Conservation (phyloP, 1,140 invertebrate species). For the Drosophila suzukii region DNA sequence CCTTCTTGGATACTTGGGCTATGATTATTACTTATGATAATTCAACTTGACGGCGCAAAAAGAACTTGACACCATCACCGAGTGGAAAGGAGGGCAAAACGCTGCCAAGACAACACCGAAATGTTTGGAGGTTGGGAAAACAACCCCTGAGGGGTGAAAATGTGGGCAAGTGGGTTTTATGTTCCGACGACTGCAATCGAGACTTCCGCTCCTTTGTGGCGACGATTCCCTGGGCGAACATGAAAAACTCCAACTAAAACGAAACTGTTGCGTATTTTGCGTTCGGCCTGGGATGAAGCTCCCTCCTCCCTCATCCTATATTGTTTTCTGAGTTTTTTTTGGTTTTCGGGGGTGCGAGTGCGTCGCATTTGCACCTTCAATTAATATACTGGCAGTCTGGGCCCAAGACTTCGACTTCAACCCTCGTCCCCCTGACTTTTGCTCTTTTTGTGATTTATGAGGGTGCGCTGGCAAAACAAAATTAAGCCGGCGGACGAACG, state of each 20-base stretch:
- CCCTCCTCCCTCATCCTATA: slow-evolving; percentile 37
- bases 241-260: slow-evolving; percentile 62
- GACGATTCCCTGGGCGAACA: slow-evolving; percentile 62
- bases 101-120: slow-evolving; percentile 52
- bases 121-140: slow-evolving; percentile 25
- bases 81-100: slow-evolving; percentile 14
- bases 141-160: slow-evolving; percentile 55
- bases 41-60: slow-evolving; percentile 75
- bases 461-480: slow-evolving; percentile 78
- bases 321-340: slow-evolving; percentile 53
- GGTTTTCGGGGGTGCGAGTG: slow-evolving; percentile 64
- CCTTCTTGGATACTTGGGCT: slow-evolving; percentile 49
- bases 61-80: slow-evolving; percentile 69
- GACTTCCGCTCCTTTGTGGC: slow-evolving; percentile 42
- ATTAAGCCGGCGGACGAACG: slow-evolving; percentile 71
- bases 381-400: slow-evolving; percentile 60
- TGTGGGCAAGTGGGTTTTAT: slow-evolving; percentile 59
- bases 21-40: slow-evolving; percentile 83
- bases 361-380: slow-evolving; percentile 81
- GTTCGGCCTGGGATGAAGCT: slow-evolving; percentile 40
- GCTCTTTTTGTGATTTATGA: slow-evolving; percentile 78
- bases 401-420: slow-evolving; percentile 27
- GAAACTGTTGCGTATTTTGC: slow-evolving; percentile 80
- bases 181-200: slow-evolving; percentile 66
- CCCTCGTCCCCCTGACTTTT: slow-evolving; percentile 38